These are phyloP conservation scores for Potamarius usumacintae DNA, from an alignment of 2,113 vertebrate genomes.

Conservation along the genomic window DNA sequence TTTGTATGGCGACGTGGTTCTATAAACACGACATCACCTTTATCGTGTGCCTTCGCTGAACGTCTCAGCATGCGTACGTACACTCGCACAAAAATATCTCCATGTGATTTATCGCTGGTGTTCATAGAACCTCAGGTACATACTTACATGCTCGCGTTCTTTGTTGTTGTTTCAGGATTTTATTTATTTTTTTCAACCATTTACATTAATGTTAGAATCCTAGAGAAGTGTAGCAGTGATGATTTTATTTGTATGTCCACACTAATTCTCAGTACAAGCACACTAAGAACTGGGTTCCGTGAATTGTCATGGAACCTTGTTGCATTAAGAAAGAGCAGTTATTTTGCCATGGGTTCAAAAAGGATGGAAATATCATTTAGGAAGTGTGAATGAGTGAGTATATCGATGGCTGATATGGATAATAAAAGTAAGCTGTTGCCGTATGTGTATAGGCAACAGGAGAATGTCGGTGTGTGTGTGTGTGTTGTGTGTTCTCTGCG, in stretches of 20 bases:
- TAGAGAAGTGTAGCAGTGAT: neutral
- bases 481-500: neutral
- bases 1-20: neutral
- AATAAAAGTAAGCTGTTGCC: neutral
- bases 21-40: neutral
- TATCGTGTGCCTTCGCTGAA: neutral
- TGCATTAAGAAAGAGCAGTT: neutral
- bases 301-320: neutral
- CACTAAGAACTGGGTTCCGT: neutral
- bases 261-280: conserved; percentile 3
- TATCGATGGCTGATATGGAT: neutral
- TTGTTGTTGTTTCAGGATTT: neutral
- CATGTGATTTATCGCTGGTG: neutral
- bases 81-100: neutral
- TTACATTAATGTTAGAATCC: neutral
- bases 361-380: no score
- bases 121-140: neutral
- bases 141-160: neutral
- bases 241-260: neutral
- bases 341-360: neutral
- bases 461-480: neutral
- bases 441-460: neutral
- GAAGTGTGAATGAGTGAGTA: neutral
- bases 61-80: neutral
- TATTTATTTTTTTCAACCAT: neutral